Evolutionary conservation across 2,113 vertebrate genomes (phyloP).

Genomic region (Phyllostomus hastatus): DNA sequence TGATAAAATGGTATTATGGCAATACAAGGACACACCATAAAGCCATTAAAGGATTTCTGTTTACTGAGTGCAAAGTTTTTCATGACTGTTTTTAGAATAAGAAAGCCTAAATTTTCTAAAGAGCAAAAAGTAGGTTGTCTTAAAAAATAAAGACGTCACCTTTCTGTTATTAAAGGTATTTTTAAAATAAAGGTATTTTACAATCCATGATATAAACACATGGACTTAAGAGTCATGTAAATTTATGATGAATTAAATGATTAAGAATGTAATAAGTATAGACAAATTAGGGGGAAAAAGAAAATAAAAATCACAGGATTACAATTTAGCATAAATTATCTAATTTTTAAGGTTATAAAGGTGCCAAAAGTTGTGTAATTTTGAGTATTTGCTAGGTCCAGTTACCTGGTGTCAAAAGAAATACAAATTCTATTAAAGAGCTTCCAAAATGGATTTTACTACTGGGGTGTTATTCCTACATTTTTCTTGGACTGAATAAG

Average conservation of each 20-base stretch:
- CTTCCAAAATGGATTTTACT: slow-evolving; percentile 60
- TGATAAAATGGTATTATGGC: neutral
- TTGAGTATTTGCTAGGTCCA: neutral
- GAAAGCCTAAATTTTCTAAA: neutral
- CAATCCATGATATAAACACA: neutral
- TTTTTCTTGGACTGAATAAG: slow-evolving; percentile 71
- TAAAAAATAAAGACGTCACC: slow-evolving; percentile 15
- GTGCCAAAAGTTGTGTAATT: neutral
- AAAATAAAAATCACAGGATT: neutral
- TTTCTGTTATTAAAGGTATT: neutral
- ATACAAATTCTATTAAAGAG: slow-evolving; percentile 1
- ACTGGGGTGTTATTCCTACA: slow-evolving; percentile 56
- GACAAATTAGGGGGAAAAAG: neutral
- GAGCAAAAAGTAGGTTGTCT: slow-evolving; percentile 15
- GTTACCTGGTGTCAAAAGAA: slow-evolving; percentile 27
- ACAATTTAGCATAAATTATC: neutral
- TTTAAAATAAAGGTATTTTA: slow-evolving; percentile 39
- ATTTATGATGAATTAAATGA: slow-evolving; percentile 29
- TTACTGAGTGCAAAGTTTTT: neutral
- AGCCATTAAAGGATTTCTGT: neutral
- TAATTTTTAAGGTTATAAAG: slow-evolving; percentile 7
- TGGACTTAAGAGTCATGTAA: neutral
- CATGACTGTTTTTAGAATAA: neutral
- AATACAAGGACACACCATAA: slow-evolving; percentile 6
- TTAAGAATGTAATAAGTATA: slow-evolving; percentile 19